Conservation (phyloP, 64 coral and sea anemone species). For the Astreopora myriophthalma region DNA sequence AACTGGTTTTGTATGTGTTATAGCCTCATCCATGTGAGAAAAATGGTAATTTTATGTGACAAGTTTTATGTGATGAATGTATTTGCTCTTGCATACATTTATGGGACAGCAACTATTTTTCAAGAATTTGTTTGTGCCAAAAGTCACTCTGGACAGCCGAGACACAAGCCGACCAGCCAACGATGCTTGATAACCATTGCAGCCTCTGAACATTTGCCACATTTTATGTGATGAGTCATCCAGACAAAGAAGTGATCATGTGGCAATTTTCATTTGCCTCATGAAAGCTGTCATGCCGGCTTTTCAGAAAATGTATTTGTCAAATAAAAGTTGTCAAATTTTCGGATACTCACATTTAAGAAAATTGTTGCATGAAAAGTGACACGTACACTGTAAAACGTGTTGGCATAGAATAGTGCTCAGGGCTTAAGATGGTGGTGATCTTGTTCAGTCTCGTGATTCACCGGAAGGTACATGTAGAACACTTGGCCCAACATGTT, state of each 20-base stretch:
- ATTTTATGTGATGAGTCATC: not conserved
- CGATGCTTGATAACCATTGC: not conserved
- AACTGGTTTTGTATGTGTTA: not conserved
- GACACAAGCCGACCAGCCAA: not conserved
- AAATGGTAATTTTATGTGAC: not conserved
- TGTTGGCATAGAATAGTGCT: too few relatives aligned
- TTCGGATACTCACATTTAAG: not conserved
- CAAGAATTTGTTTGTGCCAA: not conserved
- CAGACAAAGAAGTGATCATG: not conserved
- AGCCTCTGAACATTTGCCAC: not conserved
- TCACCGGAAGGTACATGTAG: too few relatives aligned
- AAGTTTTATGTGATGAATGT: not conserved
- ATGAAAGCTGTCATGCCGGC: not conserved
- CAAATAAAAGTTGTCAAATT: not conserved
- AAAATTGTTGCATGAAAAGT: too few relatives aligned
- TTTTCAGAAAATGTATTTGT: not conserved
- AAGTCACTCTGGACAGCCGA: not conserved
- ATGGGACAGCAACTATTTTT: not conserved
- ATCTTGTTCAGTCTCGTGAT: too few relatives aligned
- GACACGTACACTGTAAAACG: too few relatives aligned
- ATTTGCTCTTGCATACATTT: not conserved
- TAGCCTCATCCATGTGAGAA: not conserved
- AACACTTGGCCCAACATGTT: too few relatives aligned
- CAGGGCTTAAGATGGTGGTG: too few relatives aligned
- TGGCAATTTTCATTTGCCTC: not conserved